phyloP scores from a whole-genome alignment of 2,888 invertebrate genomes.

The Lissocephala sabroskyi region DNA sequence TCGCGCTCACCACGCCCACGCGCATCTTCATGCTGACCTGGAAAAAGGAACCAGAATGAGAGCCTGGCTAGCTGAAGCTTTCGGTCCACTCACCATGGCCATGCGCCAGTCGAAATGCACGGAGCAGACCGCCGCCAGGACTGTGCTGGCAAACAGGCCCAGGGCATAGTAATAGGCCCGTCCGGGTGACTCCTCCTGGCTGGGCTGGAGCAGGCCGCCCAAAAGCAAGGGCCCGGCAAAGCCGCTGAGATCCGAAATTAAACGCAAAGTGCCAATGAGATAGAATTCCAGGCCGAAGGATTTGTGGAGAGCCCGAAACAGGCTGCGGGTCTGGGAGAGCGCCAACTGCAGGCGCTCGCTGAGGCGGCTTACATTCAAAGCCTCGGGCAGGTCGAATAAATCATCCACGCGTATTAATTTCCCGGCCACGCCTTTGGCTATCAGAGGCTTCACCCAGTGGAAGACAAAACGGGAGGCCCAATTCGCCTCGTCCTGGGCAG shows the following conservation, averaged over 20 bases:
- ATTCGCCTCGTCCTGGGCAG: constrained; percentile 85
- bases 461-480: constrained; percentile 85
- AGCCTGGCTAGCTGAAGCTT: too few relatives aligned
- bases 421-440: constrained; percentile 84
- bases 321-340: constrained; percentile 72
- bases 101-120: constrained; percentile 93
- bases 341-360: constrained; percentile 68
- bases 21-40: constrained; percentile 86
- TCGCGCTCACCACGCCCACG: constrained; percentile 85
- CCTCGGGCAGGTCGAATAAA: constrained; percentile 82
- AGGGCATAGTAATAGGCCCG: constrained; percentile 77
- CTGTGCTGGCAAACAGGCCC: constrained; percentile 78
- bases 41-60: too few relatives aligned
- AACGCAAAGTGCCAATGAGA: constrained; percentile 85
- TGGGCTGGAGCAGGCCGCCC: constrained; percentile 80
- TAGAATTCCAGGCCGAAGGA: constrained; percentile 89
- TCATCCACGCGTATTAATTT: constrained; percentile 84
- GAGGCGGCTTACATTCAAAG: constrained; percentile 63
- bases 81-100: constrained; percentile 76
- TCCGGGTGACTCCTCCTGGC: constrained; percentile 75
- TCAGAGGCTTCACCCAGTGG: constrained; percentile 89
- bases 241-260: constrained; percentile 85
- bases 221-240: constrained; percentile 93
- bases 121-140: constrained; percentile 84
- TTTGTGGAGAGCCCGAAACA: constrained; percentile 81